phyloP scores from a whole-genome alignment of 2,888 invertebrate genomes.

The Drosophila longiperda region DNA sequence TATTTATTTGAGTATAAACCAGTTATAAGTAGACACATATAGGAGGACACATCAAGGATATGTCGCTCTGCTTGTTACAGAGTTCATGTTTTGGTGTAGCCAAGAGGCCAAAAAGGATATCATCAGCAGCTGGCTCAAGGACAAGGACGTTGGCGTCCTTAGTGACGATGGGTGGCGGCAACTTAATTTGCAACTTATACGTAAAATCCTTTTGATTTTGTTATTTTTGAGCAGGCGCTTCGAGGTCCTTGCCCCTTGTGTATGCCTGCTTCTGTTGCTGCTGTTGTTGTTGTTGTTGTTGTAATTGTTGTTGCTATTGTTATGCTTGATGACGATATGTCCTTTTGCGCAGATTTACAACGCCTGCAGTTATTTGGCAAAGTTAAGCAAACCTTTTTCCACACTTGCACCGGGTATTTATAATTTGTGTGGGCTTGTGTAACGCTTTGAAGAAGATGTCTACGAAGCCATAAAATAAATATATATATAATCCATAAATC shows the following conservation, averaged over 20 bases:
- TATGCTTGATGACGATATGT: conserved; percentile 58
- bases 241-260: conserved; percentile 7
- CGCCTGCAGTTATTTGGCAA: conserved; percentile 78
- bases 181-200: conserved; percentile 82
- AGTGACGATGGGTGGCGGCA: conserved; percentile 39
- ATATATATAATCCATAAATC: background rate
- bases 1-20: conserved; percentile 1
- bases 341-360: conserved; percentile 60
- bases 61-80: conserved; percentile 16
- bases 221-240: conserved; percentile 56
- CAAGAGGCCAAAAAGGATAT: conserved; percentile 67
- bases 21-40: conserved; percentile 24
- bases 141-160: conserved; percentile 41
- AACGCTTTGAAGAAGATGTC: background rate
- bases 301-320: conserved; percentile 41
- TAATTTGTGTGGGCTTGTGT: background rate
- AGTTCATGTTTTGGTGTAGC: conserved; percentile 34
- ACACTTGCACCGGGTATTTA: background rate
- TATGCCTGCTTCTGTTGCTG: background rate
- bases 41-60: conserved; percentile 36
- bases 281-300: conserved; percentile 22
- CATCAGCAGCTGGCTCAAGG: conserved; percentile 57
- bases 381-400: conserved; percentile 70
- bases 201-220: conserved; percentile 79
- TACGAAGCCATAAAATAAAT: background rate